phyloP scores from a whole-genome alignment of 1,140 invertebrate genomes.

The Riptortus pedestris region DNA sequence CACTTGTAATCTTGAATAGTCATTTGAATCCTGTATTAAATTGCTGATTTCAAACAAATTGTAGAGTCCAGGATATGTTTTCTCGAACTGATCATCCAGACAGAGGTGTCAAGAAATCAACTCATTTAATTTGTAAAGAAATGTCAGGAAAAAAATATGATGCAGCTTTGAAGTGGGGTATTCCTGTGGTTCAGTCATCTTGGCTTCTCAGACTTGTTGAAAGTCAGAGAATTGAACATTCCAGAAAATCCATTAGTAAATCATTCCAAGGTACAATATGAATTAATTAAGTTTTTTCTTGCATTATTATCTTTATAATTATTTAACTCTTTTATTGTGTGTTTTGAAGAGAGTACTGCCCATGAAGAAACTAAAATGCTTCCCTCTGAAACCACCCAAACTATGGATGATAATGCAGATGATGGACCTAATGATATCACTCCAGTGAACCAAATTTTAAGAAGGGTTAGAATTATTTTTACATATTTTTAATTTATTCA shows the following conservation, averaged over 20 bases:
- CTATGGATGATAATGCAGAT: too few species aligned
- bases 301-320: too few species aligned
- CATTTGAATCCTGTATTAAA: too few species aligned
- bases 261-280: too few species aligned
- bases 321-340: too few species aligned
- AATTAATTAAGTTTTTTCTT: too few species aligned
- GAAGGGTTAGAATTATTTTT: background rate
- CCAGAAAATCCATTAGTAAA: background rate
- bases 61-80: slow-evolving; percentile 45
- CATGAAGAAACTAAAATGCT: too few species aligned
- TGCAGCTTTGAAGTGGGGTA: slow-evolving; percentile 71
- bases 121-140: slow-evolving; percentile 64
- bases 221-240: slow-evolving; percentile 23
- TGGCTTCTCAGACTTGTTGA: slow-evolving; percentile 52
- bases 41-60: too few species aligned
- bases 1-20: too few species aligned
- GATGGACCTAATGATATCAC: background rate
- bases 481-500: background rate
- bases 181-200: slow-evolving; percentile 59
- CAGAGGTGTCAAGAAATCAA: slow-evolving; percentile 45
- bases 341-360: too few species aligned
- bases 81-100: slow-evolving; percentile 40
- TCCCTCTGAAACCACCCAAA: too few species aligned
- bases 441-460: background rate
- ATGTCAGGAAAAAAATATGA: slow-evolving; percentile 68